Base-by-base conservation (phyloP, 2,113 vertebrate species). In the Oryzias melastigma region DNA sequence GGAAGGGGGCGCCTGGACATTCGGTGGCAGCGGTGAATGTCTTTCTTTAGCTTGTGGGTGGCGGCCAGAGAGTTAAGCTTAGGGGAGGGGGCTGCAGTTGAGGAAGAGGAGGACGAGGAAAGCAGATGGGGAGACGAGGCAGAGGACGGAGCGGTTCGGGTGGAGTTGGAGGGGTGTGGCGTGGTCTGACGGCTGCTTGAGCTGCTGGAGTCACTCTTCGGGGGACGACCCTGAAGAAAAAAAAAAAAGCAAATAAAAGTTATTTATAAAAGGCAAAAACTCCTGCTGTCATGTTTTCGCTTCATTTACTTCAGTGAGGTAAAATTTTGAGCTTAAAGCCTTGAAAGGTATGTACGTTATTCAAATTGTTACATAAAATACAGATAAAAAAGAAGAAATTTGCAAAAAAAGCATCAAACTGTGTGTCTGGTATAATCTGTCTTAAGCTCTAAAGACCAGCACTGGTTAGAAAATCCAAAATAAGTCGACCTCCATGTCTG, bases 41-140 rank as follows among this genome's bases (percentile, higher is more conserved):
- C 96, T 83, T 99, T 99, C 89, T 99, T 99, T 75, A 99, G 93
- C 70, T 98, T 94, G 82, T 98, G 96, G 66, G 96, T 94, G 0
- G 95, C 92, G 0, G 96, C 95, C 0, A 96, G 93, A 27, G 96
- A 97, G 85, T 96, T 96, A 67, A 98, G 92, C 71, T 98, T 98
- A 48, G 95, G 94, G 1, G 95, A 89, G n/a, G 91, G 91, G 0
- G 81, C 94, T 2, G 63, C 20, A 1, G 77, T 18, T 0, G 81
- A 74, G 4, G 88, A 80, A 25, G 87, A 83, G 35, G 85, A 68
- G 22, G 86, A 82, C 0, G 84, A 69, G 20, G 82, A 78, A 4
- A 78, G 60, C 45, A 81, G 59, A 27, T 62, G 78, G 44, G 69
- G 79, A 41, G 68, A 42, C 3, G 80, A 56, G 52, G 82, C 55